Base-by-base conservation (phyloP, 1,140 invertebrate species). In the Aphidius gifuensis region DNA sequence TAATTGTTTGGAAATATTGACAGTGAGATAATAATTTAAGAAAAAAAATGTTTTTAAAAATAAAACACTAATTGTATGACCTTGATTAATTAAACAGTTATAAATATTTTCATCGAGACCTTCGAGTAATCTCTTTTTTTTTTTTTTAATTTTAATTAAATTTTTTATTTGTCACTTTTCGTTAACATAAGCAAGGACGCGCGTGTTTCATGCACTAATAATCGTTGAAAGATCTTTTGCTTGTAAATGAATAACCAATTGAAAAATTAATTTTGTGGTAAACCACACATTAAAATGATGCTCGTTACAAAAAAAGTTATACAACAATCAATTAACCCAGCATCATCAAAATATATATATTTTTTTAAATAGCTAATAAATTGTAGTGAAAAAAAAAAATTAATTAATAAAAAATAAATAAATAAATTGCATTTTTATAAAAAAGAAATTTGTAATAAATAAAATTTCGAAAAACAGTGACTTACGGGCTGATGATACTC, bases 121-220 rank as follows among this genome's bases (percentile, higher is more conserved):
- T 53, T 53, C 32, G 32, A 7, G 50, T 53, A 50, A 21, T 50
- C 11, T 53, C 40, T 53, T 53, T 53, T 53, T n/a, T 9, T 9
- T 16, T 16, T 16, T 53, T 39, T 39, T 39, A 3, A 32, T 32
- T 32, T 32, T 32, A 32, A 32, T 32, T 32, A 32, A 32, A 32
- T 3, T 32, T 32, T 32, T 32, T 32, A 32, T 40, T 39, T 11
- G 32, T 40, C n/a, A 40, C 8, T 54, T 54, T 54, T 40, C 42
- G 11, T 40, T n/a, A 23, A 50, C 46, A 49, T n/a, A 16, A 42
- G 50, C 42, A 51, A 60, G 47, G 47, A 39, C 58, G 40, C 39
- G 16, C 23, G 38, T 38, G 40, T 50, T 47, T 60, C 48, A 60
- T 50, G 58, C 58, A 49, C 58, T 49, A 60, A 42, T 60, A 50